Conservation (phyloP, 2,888 invertebrate species). For the Luperina testacea region DNA sequence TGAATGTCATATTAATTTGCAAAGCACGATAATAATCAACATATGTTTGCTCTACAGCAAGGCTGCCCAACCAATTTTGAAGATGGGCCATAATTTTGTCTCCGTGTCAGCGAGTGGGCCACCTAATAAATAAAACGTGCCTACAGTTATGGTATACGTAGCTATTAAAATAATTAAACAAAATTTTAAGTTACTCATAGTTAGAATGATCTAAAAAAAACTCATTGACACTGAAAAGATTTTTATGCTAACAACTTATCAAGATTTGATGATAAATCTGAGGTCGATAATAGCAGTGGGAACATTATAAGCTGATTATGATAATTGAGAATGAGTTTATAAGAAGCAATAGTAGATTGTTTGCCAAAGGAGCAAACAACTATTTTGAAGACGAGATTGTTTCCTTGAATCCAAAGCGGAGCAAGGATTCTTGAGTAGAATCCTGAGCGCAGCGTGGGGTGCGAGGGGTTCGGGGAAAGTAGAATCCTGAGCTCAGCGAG, state of each 20-base stretch:
- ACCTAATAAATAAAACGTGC: background rate
- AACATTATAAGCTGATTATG: too few relatives aligned
- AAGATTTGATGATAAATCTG: background rate
- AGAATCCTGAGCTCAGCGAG: too few relatives aligned
- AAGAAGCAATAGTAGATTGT: too few relatives aligned
- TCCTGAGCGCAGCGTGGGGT: too few relatives aligned
- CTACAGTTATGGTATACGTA: background rate
- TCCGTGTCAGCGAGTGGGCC: background rate
- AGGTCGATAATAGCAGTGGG: background rate
- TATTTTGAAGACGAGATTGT: too few relatives aligned
- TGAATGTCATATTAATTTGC: slow-evolving; percentile 10
- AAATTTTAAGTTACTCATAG: background rate
- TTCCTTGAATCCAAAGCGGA: too few relatives aligned
- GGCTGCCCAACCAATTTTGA: background rate
- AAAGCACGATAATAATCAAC: slow-evolving; percentile 16
- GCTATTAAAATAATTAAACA: background rate
- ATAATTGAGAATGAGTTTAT: too few relatives aligned
- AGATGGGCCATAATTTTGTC: background rate
- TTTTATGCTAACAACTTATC: background rate
- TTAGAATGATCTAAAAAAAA: background rate
- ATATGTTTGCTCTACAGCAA: slow-evolving; percentile 19
- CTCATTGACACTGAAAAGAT: background rate
- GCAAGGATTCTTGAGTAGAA: too few relatives aligned
- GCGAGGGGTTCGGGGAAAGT: too few relatives aligned
- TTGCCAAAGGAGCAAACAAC: too few relatives aligned